Evolutionary conservation across 2,113 vertebrate species (phyloP).

Genomic region (Ceyx melanurus): DNA sequence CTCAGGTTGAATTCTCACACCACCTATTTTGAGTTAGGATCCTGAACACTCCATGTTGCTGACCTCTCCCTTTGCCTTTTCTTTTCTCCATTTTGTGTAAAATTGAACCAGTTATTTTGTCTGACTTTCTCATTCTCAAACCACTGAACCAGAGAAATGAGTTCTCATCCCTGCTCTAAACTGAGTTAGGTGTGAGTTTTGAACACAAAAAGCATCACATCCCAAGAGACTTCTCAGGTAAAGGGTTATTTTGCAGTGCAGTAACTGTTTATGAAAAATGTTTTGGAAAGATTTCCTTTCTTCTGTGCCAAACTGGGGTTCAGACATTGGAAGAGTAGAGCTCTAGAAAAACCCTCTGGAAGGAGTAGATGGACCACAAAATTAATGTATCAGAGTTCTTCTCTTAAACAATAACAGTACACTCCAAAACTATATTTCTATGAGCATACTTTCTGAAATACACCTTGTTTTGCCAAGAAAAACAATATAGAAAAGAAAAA

Average conservation of each 20-base stretch:
- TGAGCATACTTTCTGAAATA: background rate
- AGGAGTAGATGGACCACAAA: background rate
- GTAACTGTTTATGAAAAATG: background rate
- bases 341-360: background rate
- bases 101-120: background rate
- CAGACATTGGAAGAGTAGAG: background rate
- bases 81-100: background rate
- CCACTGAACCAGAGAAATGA: background rate
- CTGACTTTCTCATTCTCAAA: background rate
- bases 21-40: background rate
- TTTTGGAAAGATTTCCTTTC: background rate
- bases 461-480: background rate
- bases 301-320: background rate
- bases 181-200: background rate
- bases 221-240: background rate
- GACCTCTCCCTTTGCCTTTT: background rate
- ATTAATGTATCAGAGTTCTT: background rate
- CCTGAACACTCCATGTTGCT: rapidly evolving
- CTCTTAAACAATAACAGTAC: background rate
- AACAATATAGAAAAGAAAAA: no score
- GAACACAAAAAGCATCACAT: background rate
- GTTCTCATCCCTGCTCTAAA: background rate
- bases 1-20: background rate
- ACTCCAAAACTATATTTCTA: background rate
- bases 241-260: background rate